phyloP scores from a whole-genome alignment of 2,797 vertebrate species.

The Thunnus albacares region DNA sequence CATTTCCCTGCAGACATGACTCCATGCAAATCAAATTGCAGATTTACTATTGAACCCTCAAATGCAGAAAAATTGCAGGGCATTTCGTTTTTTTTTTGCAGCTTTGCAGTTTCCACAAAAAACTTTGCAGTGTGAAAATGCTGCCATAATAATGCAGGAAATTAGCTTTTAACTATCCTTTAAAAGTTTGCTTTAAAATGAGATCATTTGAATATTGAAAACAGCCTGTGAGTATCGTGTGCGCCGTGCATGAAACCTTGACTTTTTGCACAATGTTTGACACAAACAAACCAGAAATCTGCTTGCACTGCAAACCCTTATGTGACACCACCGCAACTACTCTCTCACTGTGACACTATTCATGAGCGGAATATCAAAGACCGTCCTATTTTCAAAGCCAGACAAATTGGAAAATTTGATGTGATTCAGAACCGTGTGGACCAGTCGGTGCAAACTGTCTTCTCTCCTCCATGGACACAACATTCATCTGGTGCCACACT shows the following conservation, averaged over 20 bases:
- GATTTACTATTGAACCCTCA: conserved; percentile 36
- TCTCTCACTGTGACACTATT: conserved; percentile 21
- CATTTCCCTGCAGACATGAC: conserved; percentile 52
- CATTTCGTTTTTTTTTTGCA: conserved; percentile 28
- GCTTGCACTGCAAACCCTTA: conserved; percentile 8
- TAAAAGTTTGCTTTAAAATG: neutral
- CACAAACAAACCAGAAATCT: neutral
- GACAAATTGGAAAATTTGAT: conserved; percentile 62
- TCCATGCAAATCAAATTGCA: conserved; percentile 46
- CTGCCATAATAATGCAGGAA: neutral
- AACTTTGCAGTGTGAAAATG: neutral
- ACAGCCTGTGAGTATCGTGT: neutral
- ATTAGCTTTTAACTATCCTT: neutral
- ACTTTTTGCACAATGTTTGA: conserved; percentile 3
- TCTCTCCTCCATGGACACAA: conserved; percentile 42
- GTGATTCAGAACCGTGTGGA: conserved; percentile 46
- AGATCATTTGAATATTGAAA: neutral
- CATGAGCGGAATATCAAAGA: conserved; percentile 52
- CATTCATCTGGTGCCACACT: conserved; percentile 49
- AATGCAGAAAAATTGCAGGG: neutral
- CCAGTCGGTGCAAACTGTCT: conserved; percentile 19
- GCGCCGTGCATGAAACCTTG: neutral
- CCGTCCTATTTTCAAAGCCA: conserved; percentile 39
- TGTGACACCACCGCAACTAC: conserved; percentile 1
- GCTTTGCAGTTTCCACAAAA: neutral